A percentile compares a stretch with the other conserved stretches of the same genome.
phyloP scores from a whole-genome alignment of 2,797 vertebrate genomes.

The Sebastes elongatus region DNA sequence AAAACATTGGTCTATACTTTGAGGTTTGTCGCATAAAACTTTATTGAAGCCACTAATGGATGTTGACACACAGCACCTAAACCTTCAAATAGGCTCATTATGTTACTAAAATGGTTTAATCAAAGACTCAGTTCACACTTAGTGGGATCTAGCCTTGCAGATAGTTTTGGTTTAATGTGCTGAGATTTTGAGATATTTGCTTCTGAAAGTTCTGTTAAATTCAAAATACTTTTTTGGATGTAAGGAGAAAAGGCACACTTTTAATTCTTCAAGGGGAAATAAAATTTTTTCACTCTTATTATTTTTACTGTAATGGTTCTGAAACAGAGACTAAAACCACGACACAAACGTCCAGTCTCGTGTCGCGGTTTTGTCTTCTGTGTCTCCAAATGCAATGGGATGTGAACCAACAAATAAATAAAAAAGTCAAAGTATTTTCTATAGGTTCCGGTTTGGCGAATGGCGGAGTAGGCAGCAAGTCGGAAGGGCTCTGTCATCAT shows the following conservation, averaged over 20 bases:
- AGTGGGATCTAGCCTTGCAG: not conserved
- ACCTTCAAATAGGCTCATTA: constrained; percentile 25
- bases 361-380: too few species aligned
- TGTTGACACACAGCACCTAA: constrained; percentile 13
- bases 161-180: not conserved
- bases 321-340: not conserved
- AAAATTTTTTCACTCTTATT: too few species aligned
- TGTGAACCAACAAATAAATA: not conserved
- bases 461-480: too few species aligned
- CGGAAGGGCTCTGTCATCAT: too few species aligned
- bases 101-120: constrained; percentile 38
- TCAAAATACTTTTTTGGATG: not conserved
- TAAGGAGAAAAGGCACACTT: not conserved
- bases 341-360: too few species aligned
- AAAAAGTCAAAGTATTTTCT: not conserved
- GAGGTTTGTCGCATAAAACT: constrained; percentile 15
- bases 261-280: not conserved
- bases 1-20: constrained; percentile 2
- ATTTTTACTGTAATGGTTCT: not conserved
- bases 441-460: too few species aligned
- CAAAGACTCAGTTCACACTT: not conserved
- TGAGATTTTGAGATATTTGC: not conserved
- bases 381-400: not conserved
- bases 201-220: not conserved
- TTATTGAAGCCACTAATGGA: constrained; percentile 12